Evolutionary conservation across 2,113 vertebrate genomes (phyloP).

Genomic region (Albula goreensis): DNA sequence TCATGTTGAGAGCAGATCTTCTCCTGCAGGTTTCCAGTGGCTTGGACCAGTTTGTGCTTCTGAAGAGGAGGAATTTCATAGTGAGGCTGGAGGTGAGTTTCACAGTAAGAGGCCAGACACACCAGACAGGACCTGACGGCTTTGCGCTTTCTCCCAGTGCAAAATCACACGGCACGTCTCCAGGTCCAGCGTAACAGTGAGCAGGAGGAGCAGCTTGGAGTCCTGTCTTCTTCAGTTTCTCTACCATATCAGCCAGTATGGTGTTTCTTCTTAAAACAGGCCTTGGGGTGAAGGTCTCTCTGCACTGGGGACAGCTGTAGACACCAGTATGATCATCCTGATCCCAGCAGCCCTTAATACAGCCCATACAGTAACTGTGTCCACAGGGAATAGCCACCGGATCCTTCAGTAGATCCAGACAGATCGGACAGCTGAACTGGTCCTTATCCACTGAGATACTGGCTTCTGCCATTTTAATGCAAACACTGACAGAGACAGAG

Average conservation of each 20-base stretch:
- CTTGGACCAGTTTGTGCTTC: constrained; percentile 11
- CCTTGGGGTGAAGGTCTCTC: too few relatives aligned
- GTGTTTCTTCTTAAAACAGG: neutral
- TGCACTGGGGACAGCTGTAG: constrained; percentile 16
- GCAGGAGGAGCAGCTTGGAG: constrained; percentile 19
- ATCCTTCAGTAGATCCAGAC: neutral
- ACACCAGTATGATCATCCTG: constrained; percentile 12
- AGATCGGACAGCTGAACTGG: neutral
- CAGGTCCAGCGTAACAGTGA: constrained; percentile 23
- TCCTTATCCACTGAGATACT: neutral
- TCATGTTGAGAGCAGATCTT: neutral
- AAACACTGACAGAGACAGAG: too few relatives aligned
- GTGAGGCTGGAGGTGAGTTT: constrained; percentile 21
- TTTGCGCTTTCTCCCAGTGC: constrained; percentile 18
- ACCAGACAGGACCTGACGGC: constrained; percentile 24
- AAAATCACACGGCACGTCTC: constrained; percentile 30
- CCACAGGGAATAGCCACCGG: constrained; percentile 16
- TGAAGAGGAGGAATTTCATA: neutral
- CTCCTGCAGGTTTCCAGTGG: neutral
- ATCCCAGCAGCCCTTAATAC: constrained; percentile 31
- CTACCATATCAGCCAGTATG: constrained; percentile 20
- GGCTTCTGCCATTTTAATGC: too few relatives aligned
- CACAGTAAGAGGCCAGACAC: constrained; percentile 27
- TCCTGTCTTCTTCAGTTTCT: constrained; percentile 22
- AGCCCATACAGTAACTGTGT: constrained; percentile 33